Base-by-base conservation (phyloP, 2,888 invertebrate genomes). In the Sphaeridia pumilis region DNA sequence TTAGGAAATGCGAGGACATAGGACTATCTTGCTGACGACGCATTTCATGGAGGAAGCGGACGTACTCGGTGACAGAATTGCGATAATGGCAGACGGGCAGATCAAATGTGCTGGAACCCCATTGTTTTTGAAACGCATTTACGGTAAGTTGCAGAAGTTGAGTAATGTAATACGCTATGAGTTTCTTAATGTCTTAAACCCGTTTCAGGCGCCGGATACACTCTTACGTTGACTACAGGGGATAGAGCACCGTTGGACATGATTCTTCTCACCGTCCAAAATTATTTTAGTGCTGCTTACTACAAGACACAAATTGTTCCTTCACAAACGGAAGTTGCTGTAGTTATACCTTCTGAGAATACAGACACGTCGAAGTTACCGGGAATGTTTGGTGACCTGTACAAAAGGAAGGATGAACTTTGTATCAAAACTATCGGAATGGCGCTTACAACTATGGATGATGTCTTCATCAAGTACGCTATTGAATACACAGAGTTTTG, bases 11-110 rank as follows among this genome's bases (percentile, higher is more conserved):
- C 75, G 81, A 50, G 80, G 81, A 54, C 73, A 78, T 1, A 81
- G 84, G 63, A 88, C 90, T 0, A 84, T 93, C 60, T 71, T 94
- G 14, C 77, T 94, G 47, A 87, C 87, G 14, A 94, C 93, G 0
- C 93, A 94, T 72, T 87, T 87, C 71, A 92, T 94, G 90, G 93
- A 93, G 71, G 93, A 94, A 71, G 93, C 92, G 2, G 92, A 93
- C 70, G 58, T 60, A 7, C 75, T 94, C 2, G 92, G 88, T 0
- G 90, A 94, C 71, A 79, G 87, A 65, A 86, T 93, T 62, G 88
- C 87, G 0, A 90, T 93, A 57, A 79, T 94, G 71, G 80, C 83
- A 62, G 74, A 76, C 53, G 89, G 89, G 22, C 70, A 70, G 27
- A 72, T 93, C 46, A 77, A 79, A 60, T 84, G 87, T 68, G 81